Percentiles rank a stretch among this genome's conserved stretches.
Evolutionary conservation across 2,113 vertebrate genomes (phyloP).

Genomic region (Ammodytes dubius): DNA sequence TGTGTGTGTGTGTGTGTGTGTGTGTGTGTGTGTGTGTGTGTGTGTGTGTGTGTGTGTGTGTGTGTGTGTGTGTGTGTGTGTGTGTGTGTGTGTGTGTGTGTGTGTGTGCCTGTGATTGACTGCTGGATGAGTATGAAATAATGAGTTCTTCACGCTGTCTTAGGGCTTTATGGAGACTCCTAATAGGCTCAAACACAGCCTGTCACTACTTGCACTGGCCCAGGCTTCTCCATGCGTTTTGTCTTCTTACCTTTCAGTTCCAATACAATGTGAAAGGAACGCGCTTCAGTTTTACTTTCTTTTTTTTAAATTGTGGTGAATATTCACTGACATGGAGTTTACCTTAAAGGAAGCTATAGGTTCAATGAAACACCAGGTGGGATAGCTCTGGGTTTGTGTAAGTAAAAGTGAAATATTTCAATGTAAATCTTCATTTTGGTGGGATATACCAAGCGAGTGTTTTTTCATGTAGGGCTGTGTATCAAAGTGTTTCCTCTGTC

Average conservation of each 20-base stretch:
- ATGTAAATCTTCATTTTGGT: conserved; percentile 9
- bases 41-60: neutral
- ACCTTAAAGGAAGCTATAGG: conserved; percentile 1
- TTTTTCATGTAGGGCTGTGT: conserved; percentile 9
- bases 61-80: conserved; percentile 25
- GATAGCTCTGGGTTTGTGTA: neutral
- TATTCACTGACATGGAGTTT: conserved; percentile 12
- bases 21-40: neutral
- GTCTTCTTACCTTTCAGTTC: conserved; percentile 42
- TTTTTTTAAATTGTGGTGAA: neutral
- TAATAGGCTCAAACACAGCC: conserved; percentile 68
- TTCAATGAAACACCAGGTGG: neutral
- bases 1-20: neutral
- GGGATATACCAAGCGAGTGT: conserved; percentile 9
- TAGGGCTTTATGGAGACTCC: conserved; percentile 52
- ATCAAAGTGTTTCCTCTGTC: conserved; percentile 33
- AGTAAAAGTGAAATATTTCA: neutral
- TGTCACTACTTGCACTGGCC: conserved; percentile 68
- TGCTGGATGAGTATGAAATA: conserved; percentile 68
- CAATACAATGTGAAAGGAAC: neutral
- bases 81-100: conserved; percentile 27
- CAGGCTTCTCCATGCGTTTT: conserved; percentile 23
- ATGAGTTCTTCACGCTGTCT: conserved; percentile 68
- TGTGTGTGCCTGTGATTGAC: conserved; percentile 54
- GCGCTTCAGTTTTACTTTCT: neutral